Percentiles rank a stretch among this genome's conserved stretches.
Conservation (phyloP, 2,113 vertebrate genomes). For the Hippocampus zosterae region DNA sequence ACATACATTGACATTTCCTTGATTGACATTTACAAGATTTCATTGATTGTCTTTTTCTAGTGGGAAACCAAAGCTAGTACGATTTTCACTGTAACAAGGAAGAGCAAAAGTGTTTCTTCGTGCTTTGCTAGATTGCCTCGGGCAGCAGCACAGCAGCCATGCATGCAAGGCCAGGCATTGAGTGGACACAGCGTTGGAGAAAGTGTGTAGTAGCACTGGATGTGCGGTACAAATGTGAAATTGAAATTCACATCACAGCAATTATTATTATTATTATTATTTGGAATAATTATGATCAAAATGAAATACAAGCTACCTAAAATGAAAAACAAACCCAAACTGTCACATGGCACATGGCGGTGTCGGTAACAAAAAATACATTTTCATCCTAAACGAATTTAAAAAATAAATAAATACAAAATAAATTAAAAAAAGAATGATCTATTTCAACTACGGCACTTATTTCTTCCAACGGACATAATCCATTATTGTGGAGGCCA, state of each 20-base stretch:
- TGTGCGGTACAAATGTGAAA: not conserved
- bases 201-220: constrained; percentile 3
- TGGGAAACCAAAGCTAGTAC: not conserved
- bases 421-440: not conserved
- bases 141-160: constrained; percentile 35
- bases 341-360: not conserved
- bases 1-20: constrained; percentile 1
- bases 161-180: constrained; percentile 22
- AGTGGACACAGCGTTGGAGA: constrained; percentile 23
- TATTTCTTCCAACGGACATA: not conserved
- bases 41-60: not conserved
- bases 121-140: constrained; percentile 16
- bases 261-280: not conserved
- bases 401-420: not conserved
- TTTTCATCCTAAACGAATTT: not conserved
- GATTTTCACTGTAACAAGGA: not conserved
- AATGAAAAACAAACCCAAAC: too few relatives aligned
- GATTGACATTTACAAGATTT: constrained; percentile 1
- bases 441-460: not conserved
- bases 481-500: not conserved
- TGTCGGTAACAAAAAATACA: not conserved
- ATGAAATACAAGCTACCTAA: too few relatives aligned
- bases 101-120: not conserved
- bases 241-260: not conserved
- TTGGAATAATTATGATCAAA: too few relatives aligned